Evolutionary conservation across 2,888 invertebrate genomes (phyloP).

Genomic region (Eretmocerus hayati): DNA sequence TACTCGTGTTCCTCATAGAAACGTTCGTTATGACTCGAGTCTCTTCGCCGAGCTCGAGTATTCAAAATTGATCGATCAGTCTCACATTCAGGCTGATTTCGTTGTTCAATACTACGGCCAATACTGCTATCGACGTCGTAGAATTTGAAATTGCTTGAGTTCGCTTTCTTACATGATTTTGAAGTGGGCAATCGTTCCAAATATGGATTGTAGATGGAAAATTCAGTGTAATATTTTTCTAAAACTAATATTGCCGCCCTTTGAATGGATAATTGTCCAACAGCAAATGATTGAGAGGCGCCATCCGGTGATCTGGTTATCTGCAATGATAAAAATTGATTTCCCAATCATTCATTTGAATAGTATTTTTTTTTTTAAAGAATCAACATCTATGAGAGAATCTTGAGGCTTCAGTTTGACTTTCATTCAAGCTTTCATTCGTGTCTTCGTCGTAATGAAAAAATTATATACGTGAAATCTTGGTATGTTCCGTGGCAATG

Average conservation of each 20-base stretch:
- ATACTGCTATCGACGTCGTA: conserved; percentile 89
- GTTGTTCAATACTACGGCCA: conserved; percentile 57
- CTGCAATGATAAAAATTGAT: conserved; percentile 34
- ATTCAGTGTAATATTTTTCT: conserved; percentile 89
- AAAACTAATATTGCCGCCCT: conserved; percentile 91
- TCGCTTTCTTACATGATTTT: conserved; percentile 68
- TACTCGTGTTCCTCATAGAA: conserved; percentile 98
- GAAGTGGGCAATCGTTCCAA: conserved; percentile 84
- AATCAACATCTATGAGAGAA: too few relatives aligned
- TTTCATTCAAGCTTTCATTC: too few relatives aligned
- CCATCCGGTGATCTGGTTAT: conserved; percentile 95
- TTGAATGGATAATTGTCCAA: conserved; percentile 89
- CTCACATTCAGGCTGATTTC: conserved; percentile 48
- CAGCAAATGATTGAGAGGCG: conserved; percentile 77
- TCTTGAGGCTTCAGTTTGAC: too few relatives aligned
- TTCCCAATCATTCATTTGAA: too few relatives aligned
- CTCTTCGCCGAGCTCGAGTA: conserved; percentile 76
- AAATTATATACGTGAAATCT: too few relatives aligned
- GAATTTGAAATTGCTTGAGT: conserved; percentile 77
- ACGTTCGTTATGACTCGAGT: conserved; percentile 91
- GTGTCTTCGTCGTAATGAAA: too few relatives aligned
- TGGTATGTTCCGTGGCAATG: too few relatives aligned
- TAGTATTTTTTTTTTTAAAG: too few relatives aligned
- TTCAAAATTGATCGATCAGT: conserved; percentile 41
- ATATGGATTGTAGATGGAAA: conserved; percentile 94